Evolutionary conservation across 2,113 vertebrate genomes (phyloP), one percentile per base, ranked within the genome.

Genomic region (Amphilophus citrinellus): DNA sequence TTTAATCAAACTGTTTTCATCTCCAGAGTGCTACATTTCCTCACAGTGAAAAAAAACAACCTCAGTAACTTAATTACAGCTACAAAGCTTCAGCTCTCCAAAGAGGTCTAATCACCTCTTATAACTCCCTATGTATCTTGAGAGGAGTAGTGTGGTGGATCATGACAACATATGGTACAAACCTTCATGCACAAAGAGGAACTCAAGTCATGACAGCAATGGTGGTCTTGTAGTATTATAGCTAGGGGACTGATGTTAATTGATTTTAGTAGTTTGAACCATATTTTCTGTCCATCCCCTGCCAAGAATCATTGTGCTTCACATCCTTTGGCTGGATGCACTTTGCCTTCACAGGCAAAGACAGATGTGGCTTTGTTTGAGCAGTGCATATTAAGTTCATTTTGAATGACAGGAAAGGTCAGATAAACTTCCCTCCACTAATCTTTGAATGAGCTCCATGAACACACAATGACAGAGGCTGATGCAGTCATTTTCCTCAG

Each of bases 391-490:
- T 92, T 56, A 65, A 47, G 76, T 91, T 91, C 39, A 80, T 42
- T 71, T 39, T 83, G 82, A 93, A 76, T 82, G 79, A 76, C 83
- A 71, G 65, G 35, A 61, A 85, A 85, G 84, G 79, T 78, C 61
- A 32, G 53, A 85, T 58, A 30, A 80, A 79, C 82, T 84, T 62
- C 76, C 90, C 84, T 80, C 18, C 6, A 18, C 76, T 89, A 61
- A 35, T 53, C 77, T 87, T 86, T 91, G 85, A 86, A 87, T 42
- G 6, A 83, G 87, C 80, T 86, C 82, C 80, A 60, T 39, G 44
- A 62, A 61, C 82, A 76, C 75, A 94, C 91, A 93, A 92, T 87
- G 81, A 75, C 53, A 61, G 77, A n/a, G 78, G 35, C 80, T 47
- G 78, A 58, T 75, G 44, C 22, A 17, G 65, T 11, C 20, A 30